Conservation (phyloP, 2,113 vertebrate species). For the Clarias macrocephalus region DNA sequence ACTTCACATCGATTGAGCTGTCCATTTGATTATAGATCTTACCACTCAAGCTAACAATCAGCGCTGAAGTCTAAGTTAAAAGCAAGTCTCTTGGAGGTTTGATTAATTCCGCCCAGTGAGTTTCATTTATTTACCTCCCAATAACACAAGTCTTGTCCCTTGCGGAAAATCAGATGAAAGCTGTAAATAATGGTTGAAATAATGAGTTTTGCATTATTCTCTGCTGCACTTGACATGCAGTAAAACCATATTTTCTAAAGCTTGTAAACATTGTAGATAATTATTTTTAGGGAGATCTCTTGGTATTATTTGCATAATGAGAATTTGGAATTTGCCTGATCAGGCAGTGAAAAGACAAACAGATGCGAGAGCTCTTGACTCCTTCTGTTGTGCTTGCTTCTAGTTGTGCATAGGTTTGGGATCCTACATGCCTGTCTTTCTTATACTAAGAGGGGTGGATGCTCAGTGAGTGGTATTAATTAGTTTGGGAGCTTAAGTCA, state of each 20-base stretch:
- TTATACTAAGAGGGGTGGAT: constrained; percentile 28
- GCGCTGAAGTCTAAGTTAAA: constrained; percentile 41
- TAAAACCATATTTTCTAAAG: constrained; percentile 25
- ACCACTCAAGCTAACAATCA: background rate
- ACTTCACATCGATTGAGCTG: constrained; percentile 53
- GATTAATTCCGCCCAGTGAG: constrained; percentile 54
- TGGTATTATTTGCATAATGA: constrained; percentile 56
- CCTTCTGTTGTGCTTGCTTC: background rate
- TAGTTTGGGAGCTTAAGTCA: constrained; percentile 21
- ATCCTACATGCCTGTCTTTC: background rate
- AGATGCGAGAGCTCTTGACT: background rate
- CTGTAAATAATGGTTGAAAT: constrained; percentile 14
- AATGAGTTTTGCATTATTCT: constrained; percentile 46
- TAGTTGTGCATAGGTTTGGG: constrained; percentile 2
- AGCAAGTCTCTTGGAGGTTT: constrained; percentile 45
- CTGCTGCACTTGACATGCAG: background rate
- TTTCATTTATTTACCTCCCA: constrained; percentile 59
- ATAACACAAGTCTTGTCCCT: constrained; percentile 25
- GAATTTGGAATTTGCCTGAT: constrained; percentile 54
- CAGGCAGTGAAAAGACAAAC: background rate
- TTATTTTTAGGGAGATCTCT: constrained; percentile 53
- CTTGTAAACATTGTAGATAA: constrained; percentile 34
- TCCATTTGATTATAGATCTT: constrained; percentile 43
- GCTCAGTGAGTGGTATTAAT: constrained; percentile 28
- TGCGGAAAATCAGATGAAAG: constrained; percentile 46